Evolutionary conservation across 2,113 vertebrate genomes (phyloP), one percentile per base, ranked within the genome.

Genomic region (Datnioides undecimradiatus): DNA sequence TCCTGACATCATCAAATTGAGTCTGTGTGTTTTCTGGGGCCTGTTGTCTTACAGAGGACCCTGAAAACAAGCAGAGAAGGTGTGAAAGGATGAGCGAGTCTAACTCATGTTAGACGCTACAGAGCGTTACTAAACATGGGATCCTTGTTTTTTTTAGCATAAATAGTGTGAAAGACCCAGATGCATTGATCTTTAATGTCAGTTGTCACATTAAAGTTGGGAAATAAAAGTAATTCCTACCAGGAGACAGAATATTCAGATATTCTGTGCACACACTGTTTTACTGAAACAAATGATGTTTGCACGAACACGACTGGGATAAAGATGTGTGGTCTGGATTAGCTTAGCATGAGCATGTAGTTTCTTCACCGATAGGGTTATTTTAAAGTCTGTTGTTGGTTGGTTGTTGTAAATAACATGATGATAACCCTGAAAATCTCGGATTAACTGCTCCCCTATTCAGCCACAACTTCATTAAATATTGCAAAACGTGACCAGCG

Each of bases 1-100:
- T 74, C 31, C 49, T 58, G 66, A 84, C 58, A 52, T 82, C 33
- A 65, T 76, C 70, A 70, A 49, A 73, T 73, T 23, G 25, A 59
- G 54, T 51, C 43, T 34, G 60, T 67, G 52, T 10, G 38, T 78
- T 83, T 80, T 52, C n/a, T 67, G 57, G 41, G 43, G 62, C 36
- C 63, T 38, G 12, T 58, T 68, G n/a, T 51, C 49, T 40, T 41
- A 89, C 67, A 63, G 67, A 45, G 65, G 52, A 62, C 17, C 41
- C 8, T 69, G 63, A 29, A 76, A 62, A 57, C 31, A 51, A 73
- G 48, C n/a, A 46, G 40, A 60, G 11, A 78, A 73, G 70, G 65
- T 78, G 82, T 23, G 46, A 64, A 87, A 6, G 40, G 74, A 81
- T 52, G 60, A 64, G 55, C 3, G 8, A 69, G 60, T 12, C n/a